Conservation (phyloP, 2,113 vertebrate genomes). For the Sinocyclocheilus rhinocerous region DNA sequence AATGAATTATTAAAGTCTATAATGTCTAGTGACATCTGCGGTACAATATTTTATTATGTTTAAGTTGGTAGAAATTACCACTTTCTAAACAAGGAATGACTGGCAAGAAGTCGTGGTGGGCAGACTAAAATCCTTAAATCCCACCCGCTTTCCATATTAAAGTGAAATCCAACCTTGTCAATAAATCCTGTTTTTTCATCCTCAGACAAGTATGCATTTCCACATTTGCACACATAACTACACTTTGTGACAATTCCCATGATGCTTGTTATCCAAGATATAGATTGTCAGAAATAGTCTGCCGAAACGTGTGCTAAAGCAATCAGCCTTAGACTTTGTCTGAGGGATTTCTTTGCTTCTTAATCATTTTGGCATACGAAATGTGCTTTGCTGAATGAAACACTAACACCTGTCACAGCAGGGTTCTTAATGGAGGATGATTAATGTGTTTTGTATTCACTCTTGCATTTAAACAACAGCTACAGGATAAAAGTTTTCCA, state of each 20-base stretch:
- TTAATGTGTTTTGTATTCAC: conserved; percentile 27
- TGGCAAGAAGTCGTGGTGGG: conserved; percentile 54
- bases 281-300: conserved; percentile 56
- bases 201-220: conserved; percentile 60
- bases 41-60: conserved; percentile 64
- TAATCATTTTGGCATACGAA: conserved; percentile 53
- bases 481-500: background rate
- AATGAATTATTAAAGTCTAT: conserved; percentile 47
- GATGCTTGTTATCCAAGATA: conserved; percentile 63
- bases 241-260: conserved; percentile 55
- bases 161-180: conserved; percentile 61
- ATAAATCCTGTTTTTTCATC: conserved; percentile 61
- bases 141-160: conserved; percentile 48
- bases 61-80: conserved; percentile 63
- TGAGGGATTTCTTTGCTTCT: conserved; percentile 52
- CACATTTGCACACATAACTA: conserved; percentile 55
- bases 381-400: conserved; percentile 47
- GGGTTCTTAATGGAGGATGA: conserved; percentile 23
- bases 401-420: conserved; percentile 41
- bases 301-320: conserved; percentile 60
- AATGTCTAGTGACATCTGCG: conserved; percentile 24
- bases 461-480: conserved; percentile 14
- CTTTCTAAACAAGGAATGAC: conserved; percentile 56
- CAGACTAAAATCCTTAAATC: conserved; percentile 55
- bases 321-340: conserved; percentile 54